These are phyloP conservation scores for Pangasius larnaudii DNA, from an alignment of 2,797 vertebrate species.

Conservation along the genomic window DNA sequence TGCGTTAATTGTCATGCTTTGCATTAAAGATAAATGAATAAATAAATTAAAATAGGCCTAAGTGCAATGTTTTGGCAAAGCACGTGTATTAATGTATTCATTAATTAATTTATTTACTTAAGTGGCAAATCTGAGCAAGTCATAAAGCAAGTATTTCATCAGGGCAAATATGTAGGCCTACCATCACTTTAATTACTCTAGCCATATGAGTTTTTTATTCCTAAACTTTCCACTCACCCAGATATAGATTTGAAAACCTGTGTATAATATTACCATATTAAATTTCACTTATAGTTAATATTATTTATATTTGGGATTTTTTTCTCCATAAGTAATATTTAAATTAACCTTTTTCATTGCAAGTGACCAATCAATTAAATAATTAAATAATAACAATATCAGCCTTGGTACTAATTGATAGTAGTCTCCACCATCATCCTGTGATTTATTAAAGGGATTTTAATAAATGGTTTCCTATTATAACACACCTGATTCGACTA, in stretches of 20 bases:
- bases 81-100: background rate
- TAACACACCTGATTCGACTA: background rate
- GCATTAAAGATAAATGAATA: too few relatives aligned
- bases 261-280: background rate
- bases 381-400: background rate
- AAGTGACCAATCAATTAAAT: background rate
- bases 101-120: background rate
- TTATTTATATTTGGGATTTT: background rate
- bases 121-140: background rate
- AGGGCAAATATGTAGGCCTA: background rate
- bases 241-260: background rate
- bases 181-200: background rate
- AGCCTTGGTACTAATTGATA: background rate
- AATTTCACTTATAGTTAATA: background rate
- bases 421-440: background rate
- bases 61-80: background rate
- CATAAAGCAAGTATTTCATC: background rate
- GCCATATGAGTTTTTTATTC: background rate
- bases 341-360: background rate
- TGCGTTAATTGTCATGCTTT: background rate
- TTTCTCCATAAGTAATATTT: background rate
- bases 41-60: background rate
- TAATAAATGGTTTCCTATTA: background rate
- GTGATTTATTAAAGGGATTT: background rate
- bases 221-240: background rate